phyloP scores from a whole-genome alignment of 2,113 vertebrate genomes.

The Microcebus jonahi region DNA sequence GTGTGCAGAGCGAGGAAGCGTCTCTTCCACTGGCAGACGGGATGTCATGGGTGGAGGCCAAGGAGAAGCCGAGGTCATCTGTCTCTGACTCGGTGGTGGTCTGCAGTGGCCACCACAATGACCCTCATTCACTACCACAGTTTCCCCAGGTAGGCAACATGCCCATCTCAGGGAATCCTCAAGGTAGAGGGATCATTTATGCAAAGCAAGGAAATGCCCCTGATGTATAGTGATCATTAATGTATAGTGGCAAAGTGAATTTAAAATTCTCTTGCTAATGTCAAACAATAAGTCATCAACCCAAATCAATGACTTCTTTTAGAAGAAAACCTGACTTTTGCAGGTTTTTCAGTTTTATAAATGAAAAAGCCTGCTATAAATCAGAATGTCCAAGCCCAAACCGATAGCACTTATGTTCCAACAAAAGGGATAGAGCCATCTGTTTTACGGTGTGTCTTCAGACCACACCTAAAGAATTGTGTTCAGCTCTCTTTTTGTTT shows the following conservation, averaged over 20 bases:
- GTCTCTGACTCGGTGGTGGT: constrained; percentile 86
- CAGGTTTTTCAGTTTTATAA: not conserved
- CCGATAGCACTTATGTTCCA: not conserved
- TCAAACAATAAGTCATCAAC: not conserved
- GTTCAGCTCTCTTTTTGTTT: not conserved
- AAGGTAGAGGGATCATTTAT: not conserved
- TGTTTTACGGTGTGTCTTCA: not conserved
- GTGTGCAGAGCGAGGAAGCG: constrained; percentile 80
- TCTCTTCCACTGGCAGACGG: constrained; percentile 83
- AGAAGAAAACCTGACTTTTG: not conserved
- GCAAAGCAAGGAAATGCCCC: not conserved
- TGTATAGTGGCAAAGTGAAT: not conserved
- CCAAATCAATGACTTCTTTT: not conserved
- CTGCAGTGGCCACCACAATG: constrained; percentile 82
- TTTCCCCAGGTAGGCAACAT: constrained; percentile 81
- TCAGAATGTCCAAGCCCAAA: not conserved
- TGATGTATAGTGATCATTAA: not conserved
- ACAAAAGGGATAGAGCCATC: not conserved
- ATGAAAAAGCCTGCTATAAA: not conserved
- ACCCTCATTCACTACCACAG: constrained; percentile 78
- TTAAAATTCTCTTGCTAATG: not conserved
- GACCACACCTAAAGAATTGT: not conserved
- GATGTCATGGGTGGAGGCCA: constrained; percentile 78
- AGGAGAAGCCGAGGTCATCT: constrained; percentile 78
- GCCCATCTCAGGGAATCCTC: not conserved